phyloP scores from a whole-genome alignment of 2,888 invertebrate species.

The Altica lythri region DNA sequence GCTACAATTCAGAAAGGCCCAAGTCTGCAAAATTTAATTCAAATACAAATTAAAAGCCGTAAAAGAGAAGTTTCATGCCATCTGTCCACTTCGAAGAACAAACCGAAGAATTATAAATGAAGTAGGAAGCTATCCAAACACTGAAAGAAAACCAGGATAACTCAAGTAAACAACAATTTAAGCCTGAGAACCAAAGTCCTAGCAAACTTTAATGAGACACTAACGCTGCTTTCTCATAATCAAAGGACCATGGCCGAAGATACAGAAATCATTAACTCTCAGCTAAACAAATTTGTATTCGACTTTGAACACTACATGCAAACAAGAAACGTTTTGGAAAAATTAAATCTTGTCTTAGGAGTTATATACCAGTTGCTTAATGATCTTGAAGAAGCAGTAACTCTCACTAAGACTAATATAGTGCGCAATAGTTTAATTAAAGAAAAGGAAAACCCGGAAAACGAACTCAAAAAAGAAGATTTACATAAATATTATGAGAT shows the following conservation, averaged over 20 bases:
- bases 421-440: slow-evolving; percentile 7
- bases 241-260: slow-evolving; percentile 3
- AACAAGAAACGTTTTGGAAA: slow-evolving; percentile 6
- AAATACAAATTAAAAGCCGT: slow-evolving; percentile 6
- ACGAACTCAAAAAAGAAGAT: too few species aligned
- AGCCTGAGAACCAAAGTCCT: slow-evolving; percentile 1
- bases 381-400: slow-evolving; percentile 8
- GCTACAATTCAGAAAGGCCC: neutral
- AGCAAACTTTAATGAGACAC: slow-evolving; percentile 13
- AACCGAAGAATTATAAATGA: slow-evolving; percentile 15
- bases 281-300: slow-evolving; percentile 11
- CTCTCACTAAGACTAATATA: slow-evolving; percentile 1
- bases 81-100: neutral
- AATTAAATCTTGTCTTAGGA: slow-evolving; percentile 7
- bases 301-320: slow-evolving; percentile 8
- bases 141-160: slow-evolving; percentile 5
- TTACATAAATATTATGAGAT: too few species aligned
- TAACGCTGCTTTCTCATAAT: slow-evolving; percentile 5
- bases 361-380: slow-evolving; percentile 2
- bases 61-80: slow-evolving; percentile 4
- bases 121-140: slow-evolving; percentile 5
- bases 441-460: neutral
- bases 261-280: neutral
- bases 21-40: slow-evolving; percentile 4
- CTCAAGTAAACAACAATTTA: slow-evolving; percentile 5